Evolutionary conservation across 2,113 vertebrate genomes (phyloP), one percentile per base, ranked within the genome.

Genomic region (Rhynchomys soricoides): DNA sequence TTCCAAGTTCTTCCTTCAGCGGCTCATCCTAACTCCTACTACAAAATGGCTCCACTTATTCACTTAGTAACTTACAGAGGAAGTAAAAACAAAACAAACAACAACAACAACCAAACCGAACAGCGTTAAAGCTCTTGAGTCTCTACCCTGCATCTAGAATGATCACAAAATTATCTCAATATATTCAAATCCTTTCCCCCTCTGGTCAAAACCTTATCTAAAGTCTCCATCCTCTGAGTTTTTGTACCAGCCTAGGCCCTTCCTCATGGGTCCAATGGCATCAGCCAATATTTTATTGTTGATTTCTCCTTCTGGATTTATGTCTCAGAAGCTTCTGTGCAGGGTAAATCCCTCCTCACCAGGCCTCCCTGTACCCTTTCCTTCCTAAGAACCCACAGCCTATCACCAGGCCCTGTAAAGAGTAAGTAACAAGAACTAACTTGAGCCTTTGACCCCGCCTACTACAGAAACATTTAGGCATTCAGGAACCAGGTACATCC

Each of bases 1-100:
- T 77, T 86, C 37, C 81, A 82, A 81, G n/a, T 68, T 26, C 74
- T 62, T 55, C 26, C 29, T 90, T 94, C 57, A 93, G 8, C 73
- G 45, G 78, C 79, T 64, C 48, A 74, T 1, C 8, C 22, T 66
- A 73, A 43, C 26, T 94, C 31, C 26, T 92, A 22, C 50, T 90
- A 71, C 17, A 96, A 95, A 57, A 93, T 66, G 45, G 6, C 6
- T 66, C 79, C 64, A 90, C 45, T 90, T 96, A 89, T 66, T 85
- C 64, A 90, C 45, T 90, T 96, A 89, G 66, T 74, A 92, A 48
- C 40, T 93, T 78, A 79, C 16, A 64, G 55, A 89, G 71, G 83
- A 92, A 94, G 90, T 50, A 55, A 74, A 75, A 85, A 55, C 70
- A 75, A 85, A 87, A 66, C 5, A n/a, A 66, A 66, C 11, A 66